A percentile compares a stretch with the other conserved stretches of the same genome.
Evolutionary conservation across 2,888 invertebrate genomes (phyloP).

Genomic region (Thecocarcelia acutangulata): DNA sequence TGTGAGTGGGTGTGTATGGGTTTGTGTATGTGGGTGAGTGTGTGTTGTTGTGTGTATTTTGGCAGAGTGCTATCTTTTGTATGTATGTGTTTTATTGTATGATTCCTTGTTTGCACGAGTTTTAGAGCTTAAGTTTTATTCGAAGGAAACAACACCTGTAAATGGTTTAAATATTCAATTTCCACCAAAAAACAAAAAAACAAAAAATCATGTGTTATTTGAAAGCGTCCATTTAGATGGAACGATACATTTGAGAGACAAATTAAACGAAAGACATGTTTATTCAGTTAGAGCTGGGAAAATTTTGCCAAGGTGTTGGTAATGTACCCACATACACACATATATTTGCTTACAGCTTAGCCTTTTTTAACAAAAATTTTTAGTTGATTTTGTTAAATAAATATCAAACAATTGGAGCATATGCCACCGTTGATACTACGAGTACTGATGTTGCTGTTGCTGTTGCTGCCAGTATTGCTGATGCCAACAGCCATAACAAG

Average conservation of each 20-base stretch:
- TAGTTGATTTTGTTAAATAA: conserved; percentile 18
- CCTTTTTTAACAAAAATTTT: conserved; percentile 6
- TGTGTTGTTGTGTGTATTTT: conserved; percentile 6
- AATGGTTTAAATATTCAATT: conserved; percentile 67
- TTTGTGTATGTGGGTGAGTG: neutral
- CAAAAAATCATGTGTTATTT: conserved; percentile 50
- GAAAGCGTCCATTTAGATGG: conserved; percentile 22
- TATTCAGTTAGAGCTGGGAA: neutral
- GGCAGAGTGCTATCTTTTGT: no score
- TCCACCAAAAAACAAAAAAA: conserved; percentile 22
- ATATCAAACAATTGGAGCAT: conserved; percentile 44
- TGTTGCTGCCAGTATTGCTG: conserved; percentile 4
- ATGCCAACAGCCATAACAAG: conserved; percentile 30
- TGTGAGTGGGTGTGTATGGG: neutral
- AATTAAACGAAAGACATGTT: conserved; percentile 4
- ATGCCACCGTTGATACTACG: conserved; percentile 39
- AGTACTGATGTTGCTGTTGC: neutral
- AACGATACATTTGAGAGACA: conserved; percentile 10
- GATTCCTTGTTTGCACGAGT: no score
- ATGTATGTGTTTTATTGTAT: no score
- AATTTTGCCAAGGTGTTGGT: conserved; percentile 53
- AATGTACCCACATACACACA: conserved; percentile 9
- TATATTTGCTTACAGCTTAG: conserved; percentile 42
- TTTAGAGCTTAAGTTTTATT: conserved; percentile 20
- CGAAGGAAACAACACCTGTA: conserved; percentile 53